Evolutionary conservation across 2,113 vertebrate species (phyloP), one percentile per base, ranked within the genome.

Genomic region (Pleuronectes platessa): DNA sequence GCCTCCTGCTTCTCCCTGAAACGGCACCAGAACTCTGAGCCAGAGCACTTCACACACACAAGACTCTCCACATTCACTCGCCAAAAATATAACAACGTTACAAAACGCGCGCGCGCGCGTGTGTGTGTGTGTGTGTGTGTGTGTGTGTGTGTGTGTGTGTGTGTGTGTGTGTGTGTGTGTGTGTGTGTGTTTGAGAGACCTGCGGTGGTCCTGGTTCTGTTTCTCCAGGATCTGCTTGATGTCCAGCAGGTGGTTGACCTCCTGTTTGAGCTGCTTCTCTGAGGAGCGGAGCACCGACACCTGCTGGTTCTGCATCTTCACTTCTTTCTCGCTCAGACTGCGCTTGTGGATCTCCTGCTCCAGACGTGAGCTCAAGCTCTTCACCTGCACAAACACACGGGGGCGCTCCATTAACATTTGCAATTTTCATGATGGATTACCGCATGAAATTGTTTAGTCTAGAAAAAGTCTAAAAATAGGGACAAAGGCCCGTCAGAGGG

Each of bases 241-340:
- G 89, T 98, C 97, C 88, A 96, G 88, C 86, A 98, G 94, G 83
- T 97, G 96, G 89, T 98, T 99, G 81, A 97, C 93, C 84, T 99
- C 98, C 88, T 99, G 97, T 71, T 98, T 98, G 79, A 99, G 92
- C 86, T 97, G 97, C 69, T 99, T 99, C 90, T 99, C 97, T 0
- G 97, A 97, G 86, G 96, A 96, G 89, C 86, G 95, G 70, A 99
- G 87, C 53, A 93, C 91, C 37, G 95, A 96, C 83, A 97, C 95
- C 88, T 98, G 96, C 84, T 99, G 96, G 0, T 94, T 95, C 90
- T 99, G 96, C 83, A 96, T 94, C 92, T 97, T 98, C 81, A 99
- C 90, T 67, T 99, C 97, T 40, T 95, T 96, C 84, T 98, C 96
- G 35, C 93, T 96, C 82, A 97, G 92, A 80, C 89, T 95, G 21